Conservation (phyloP, 2,797 vertebrate genomes). For the Amblyopsis hoosieri region DNA sequence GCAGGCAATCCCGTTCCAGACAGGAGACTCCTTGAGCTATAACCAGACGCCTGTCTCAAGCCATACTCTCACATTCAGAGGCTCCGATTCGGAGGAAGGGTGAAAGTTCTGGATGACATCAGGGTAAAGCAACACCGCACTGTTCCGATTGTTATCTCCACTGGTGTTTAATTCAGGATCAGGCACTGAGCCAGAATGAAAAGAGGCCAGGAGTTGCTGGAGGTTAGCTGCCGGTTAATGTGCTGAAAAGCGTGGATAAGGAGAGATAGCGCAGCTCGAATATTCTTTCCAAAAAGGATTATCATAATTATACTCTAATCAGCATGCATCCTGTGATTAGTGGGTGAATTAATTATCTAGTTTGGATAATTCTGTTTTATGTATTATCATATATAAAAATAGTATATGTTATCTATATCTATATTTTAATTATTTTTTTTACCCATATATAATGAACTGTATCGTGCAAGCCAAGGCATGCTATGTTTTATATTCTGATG, state of each 20-base stretch:
- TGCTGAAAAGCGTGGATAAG: background rate
- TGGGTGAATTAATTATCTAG: background rate
- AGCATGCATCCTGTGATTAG: background rate
- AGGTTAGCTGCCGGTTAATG: slow-evolving; percentile 7
- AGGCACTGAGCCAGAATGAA: slow-evolving; percentile 14
- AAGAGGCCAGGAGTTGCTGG: background rate
- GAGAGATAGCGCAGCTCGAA: too few species aligned
- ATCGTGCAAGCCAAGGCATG: too few species aligned
- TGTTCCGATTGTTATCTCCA: slow-evolving; percentile 36
- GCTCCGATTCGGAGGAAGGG: background rate
- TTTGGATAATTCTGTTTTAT: too few species aligned
- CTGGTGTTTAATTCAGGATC: slow-evolving; percentile 11
- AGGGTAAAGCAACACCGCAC: slow-evolving; percentile 24
- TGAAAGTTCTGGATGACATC: slow-evolving; percentile 23
- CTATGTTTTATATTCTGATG: too few species aligned
- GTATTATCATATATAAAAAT: too few species aligned
- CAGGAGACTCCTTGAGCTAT: too few species aligned
- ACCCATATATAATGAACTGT: too few species aligned
- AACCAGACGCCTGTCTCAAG: background rate
- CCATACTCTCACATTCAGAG: background rate
- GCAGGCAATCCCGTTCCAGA: too few species aligned
- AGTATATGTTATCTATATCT: too few species aligned
- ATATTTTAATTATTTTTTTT: too few species aligned
- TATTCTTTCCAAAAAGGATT: too few species aligned
- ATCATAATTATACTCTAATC: background rate